These are phyloP conservation scores for Scalopus aquaticus DNA, from an alignment of 2,113 vertebrate genomes.

Conservation along the genomic window DNA sequence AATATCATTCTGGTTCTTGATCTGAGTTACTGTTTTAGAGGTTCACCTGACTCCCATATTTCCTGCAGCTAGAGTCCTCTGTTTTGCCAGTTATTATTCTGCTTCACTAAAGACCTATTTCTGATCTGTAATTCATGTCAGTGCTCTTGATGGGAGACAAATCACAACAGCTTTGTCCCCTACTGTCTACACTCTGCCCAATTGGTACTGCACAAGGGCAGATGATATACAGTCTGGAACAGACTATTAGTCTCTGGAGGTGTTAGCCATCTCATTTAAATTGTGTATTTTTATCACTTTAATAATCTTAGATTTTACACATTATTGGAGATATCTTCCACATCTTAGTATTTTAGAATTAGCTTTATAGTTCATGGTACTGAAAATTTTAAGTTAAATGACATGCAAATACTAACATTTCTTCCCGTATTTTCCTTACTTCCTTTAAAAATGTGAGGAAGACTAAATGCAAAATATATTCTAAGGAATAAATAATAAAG, in stretches of 20 bases:
- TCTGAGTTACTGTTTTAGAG: neutral
- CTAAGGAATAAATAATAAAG: neutral
- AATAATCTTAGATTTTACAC: neutral
- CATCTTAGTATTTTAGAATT: neutral
- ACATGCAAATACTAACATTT: neutral
- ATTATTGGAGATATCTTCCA: neutral
- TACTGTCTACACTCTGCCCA: neutral
- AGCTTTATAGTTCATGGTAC: neutral
- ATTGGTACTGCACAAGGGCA: neutral
- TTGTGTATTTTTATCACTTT: neutral
- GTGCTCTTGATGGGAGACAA: neutral
- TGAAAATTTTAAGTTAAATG: neutral
- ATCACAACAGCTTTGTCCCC: neutral
- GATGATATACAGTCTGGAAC: neutral
- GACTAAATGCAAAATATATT: neutral
- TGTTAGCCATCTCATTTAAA: neutral
- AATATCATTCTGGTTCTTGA: neutral
- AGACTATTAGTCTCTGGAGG: neutral
- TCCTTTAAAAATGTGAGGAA: neutral
- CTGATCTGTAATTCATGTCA: neutral
- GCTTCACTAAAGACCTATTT: neutral
- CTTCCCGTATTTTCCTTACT: neutral
- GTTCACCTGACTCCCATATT: neutral
- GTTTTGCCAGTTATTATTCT: neutral
- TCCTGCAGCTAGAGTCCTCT: neutral